Conservation (phyloP, 2,113 vertebrate genomes). For the Phyllostomus discolor region DNA sequence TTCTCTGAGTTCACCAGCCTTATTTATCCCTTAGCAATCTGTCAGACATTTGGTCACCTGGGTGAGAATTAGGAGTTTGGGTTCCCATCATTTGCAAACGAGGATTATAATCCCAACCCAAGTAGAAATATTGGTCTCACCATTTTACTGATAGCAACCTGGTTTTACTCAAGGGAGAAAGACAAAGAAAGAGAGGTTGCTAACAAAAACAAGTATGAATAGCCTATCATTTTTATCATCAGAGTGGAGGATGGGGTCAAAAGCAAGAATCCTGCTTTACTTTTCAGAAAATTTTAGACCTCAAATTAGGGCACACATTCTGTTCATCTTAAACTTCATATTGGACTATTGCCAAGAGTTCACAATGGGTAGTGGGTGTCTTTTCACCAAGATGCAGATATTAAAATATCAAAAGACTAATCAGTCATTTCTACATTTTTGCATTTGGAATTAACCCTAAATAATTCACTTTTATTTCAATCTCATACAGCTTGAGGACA, state of each 20-base stretch:
- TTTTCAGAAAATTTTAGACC: neutral
- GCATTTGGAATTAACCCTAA: constrained; percentile 70
- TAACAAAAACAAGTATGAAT: constrained; percentile 56
- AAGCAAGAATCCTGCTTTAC: constrained; percentile 23
- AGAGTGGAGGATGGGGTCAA: neutral
- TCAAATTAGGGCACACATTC: neutral
- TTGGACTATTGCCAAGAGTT: neutral
- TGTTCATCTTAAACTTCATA: neutral
- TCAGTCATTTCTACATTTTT: constrained; percentile 57
- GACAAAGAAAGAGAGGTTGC: neutral
- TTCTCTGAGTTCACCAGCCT: constrained; percentile 71
- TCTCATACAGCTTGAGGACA: constrained; percentile 57
- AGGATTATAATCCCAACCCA: constrained; percentile 28
- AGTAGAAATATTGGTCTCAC: constrained; percentile 14
- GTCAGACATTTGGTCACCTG: constrained; percentile 26
- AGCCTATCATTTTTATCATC: neutral
- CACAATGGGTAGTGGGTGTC: neutral
- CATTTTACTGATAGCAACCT: constrained; percentile 35
- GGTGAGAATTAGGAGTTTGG: constrained; percentile 31
- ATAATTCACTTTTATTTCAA: constrained; percentile 68
- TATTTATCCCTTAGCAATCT: constrained; percentile 70
- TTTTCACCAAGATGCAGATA: constrained; percentile 39
- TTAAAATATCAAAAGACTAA: constrained; percentile 44
- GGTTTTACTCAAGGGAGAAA: constrained; percentile 34
- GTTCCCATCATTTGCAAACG: constrained; percentile 35